Evolutionary conservation across 2,113 vertebrate species (phyloP).

Genomic region (Trochalopteron elliotii): DNA sequence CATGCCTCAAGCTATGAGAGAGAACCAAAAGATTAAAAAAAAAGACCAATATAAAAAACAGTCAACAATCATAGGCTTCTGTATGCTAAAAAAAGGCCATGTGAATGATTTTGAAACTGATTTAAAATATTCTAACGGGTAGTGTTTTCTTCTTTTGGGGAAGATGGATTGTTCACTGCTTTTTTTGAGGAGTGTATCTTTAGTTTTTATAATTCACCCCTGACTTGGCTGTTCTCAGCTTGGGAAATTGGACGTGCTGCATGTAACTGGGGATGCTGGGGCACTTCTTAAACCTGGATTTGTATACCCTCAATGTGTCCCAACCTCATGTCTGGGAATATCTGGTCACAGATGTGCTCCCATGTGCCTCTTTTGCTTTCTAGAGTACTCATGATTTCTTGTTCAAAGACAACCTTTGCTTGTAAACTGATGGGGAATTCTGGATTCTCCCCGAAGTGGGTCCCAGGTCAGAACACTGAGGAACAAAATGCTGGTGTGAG

Average conservation of each 20-base stretch:
- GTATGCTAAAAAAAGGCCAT: background rate
- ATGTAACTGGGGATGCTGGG: background rate
- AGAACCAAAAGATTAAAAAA: background rate
- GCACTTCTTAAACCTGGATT: background rate
- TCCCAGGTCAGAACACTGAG: background rate
- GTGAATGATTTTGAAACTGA: background rate
- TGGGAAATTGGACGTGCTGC: background rate
- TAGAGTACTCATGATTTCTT: background rate
- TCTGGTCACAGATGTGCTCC: background rate
- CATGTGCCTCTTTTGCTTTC: background rate
- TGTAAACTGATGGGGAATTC: background rate
- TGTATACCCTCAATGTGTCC: background rate
- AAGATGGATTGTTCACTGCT: background rate
- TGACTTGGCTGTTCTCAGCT: background rate
- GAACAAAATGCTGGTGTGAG: background rate
- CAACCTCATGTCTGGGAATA: background rate
- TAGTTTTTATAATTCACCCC: background rate
- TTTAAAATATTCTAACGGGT: background rate
- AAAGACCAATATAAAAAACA: background rate
- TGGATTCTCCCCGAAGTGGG: background rate
- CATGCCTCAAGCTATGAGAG: constrained; percentile 1
- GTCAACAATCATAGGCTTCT: background rate
- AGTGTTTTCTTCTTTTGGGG: background rate
- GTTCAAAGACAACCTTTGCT: background rate
- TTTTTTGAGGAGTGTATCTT: background rate